These are phyloP conservation scores for Anser cygnoides DNA, from an alignment of 2,113 vertebrate species.

Conservation along the genomic window DNA sequence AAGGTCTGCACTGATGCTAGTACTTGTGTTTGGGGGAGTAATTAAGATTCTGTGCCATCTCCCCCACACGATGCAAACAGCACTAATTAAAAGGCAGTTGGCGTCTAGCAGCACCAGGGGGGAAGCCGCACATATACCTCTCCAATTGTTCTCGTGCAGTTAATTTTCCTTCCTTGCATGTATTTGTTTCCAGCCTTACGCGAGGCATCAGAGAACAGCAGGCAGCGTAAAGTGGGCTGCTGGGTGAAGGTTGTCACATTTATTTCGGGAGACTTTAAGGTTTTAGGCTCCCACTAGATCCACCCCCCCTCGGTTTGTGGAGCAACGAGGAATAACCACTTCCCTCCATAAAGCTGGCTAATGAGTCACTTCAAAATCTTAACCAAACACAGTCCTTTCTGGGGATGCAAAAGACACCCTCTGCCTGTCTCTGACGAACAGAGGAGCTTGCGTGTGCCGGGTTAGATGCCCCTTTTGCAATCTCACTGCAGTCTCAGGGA, in stretches of 20 bases:
- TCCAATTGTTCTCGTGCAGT: conserved; percentile 38
- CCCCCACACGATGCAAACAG: not conserved
- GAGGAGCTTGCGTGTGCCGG: rapidly evolving
- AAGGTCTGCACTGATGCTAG: not conserved
- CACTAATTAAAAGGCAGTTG: conserved; percentile 55
- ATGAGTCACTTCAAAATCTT: conserved; percentile 44
- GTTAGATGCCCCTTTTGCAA: not conserved
- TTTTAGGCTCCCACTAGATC: not conserved
- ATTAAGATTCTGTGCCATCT: conserved; percentile 25
- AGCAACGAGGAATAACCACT: not conserved
- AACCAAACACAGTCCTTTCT: not conserved
- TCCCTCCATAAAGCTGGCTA: not conserved
- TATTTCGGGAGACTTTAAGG: not conserved
- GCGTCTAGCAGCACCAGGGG: conserved; percentile 45
- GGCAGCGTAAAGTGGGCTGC: not conserved
- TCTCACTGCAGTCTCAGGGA: not conserved
- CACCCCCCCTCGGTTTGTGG: not conserved
- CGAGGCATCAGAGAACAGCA: not conserved
- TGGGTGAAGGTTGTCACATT: not conserved
- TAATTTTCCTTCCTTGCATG: conserved; percentile 43
- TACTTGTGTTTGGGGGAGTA: not conserved
- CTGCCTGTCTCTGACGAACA: not conserved
- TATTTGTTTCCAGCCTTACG: conserved; percentile 38
- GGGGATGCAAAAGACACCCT: not conserved
- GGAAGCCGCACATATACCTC: not conserved